A percentile compares a stretch with the other conserved stretches of the same genome.
These are phyloP conservation scores for Ophonus ardosiacus DNA, from an alignment of 2,888 invertebrate species.

Conservation along the genomic window DNA sequence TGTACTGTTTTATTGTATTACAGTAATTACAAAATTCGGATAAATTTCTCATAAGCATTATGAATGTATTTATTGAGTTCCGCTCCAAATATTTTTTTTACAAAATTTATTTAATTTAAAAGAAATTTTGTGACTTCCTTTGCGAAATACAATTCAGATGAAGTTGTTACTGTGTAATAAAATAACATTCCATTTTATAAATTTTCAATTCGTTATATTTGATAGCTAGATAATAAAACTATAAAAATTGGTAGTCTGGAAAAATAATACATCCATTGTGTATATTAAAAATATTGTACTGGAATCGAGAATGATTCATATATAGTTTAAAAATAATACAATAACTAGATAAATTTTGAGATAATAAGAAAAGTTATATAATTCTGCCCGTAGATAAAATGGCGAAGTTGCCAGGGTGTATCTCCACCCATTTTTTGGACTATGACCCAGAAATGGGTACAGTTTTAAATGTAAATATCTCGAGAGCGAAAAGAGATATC, in stretches of 20 bases:
- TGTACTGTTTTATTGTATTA: neutral
- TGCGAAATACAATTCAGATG: slow-evolving; percentile 19
- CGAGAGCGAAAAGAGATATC: no score
- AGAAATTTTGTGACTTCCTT: slow-evolving; percentile 19
- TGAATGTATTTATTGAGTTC: slow-evolving; percentile 32
- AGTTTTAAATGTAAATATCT: no score
- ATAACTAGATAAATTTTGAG: neutral
- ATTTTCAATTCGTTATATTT: neutral
- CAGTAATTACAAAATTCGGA: neutral
- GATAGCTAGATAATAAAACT: neutral
- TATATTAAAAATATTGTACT: neutral
- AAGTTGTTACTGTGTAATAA: neutral
- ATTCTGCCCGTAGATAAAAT: no score
- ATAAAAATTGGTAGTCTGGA: neutral
- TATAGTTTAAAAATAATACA: neutral
- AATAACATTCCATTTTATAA: neutral
- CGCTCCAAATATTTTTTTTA: slow-evolving; percentile 12
- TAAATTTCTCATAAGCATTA: neutral
- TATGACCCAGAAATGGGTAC: no score
- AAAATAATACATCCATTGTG: neutral
- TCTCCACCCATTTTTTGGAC: no score
- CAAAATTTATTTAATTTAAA: neutral
- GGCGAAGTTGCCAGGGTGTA: no score
- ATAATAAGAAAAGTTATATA: no score
- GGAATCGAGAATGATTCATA: neutral